phyloP scores from a whole-genome alignment of 2,113 vertebrate species.

The Circaetus gallicus region DNA sequence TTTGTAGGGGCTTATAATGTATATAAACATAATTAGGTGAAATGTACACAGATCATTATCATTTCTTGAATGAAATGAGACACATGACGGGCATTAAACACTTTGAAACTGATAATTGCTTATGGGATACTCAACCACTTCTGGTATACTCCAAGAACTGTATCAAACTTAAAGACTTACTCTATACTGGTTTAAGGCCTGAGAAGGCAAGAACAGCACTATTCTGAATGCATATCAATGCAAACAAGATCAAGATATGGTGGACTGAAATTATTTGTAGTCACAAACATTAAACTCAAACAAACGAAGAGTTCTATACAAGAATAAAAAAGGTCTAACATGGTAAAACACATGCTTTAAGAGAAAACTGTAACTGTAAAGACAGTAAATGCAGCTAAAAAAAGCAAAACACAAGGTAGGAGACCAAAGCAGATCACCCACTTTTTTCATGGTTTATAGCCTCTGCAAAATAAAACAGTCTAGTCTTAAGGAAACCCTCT shows the following conservation, averaged over 20 bases:
- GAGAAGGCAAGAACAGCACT: neutral
- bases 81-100: neutral
- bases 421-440: neutral
- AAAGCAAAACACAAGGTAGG: neutral
- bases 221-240: neutral
- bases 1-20: neutral
- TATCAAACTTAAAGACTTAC: neutral
- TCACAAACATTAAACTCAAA: neutral
- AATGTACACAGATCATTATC: neutral
- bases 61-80: neutral
- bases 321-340: neutral
- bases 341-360: neutral
- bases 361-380: neutral
- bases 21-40: neutral
- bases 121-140: neutral
- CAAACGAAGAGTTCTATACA: neutral
- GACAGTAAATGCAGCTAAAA: neutral
- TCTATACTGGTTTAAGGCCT: neutral
- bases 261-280: neutral
- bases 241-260: neutral
- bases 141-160: neutral
- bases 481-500: neutral
- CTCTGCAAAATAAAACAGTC: neutral
- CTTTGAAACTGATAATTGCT: neutral
- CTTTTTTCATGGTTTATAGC: neutral